Evolutionary conservation across 2,888 invertebrate genomes (phyloP).

Genomic region (Trilocha varians): DNA sequence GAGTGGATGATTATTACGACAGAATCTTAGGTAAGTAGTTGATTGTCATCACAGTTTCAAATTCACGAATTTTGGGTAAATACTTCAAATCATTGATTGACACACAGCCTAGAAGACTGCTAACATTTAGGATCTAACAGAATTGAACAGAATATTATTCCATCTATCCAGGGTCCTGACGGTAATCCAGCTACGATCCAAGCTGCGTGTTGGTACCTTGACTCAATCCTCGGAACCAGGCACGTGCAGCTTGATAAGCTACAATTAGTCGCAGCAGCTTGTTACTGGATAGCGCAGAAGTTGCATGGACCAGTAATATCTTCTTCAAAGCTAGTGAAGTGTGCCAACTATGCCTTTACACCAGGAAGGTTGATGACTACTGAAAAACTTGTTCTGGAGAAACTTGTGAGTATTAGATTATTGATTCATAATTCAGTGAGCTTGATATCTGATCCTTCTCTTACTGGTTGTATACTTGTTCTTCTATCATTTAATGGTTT

Average conservation of each 20-base stretch:
- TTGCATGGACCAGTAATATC: conserved; percentile 28
- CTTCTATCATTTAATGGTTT: no score
- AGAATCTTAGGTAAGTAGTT: no score
- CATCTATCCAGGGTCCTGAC: conserved; percentile 24
- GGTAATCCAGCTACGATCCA: conserved; percentile 47
- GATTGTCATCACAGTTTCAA: no score
- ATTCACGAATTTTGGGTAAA: no score
- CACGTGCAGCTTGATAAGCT: conserved; percentile 31
- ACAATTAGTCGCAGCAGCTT: conserved; percentile 48
- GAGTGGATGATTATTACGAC: no score
- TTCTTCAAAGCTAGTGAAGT: conserved; percentile 31
- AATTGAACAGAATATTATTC: no score
- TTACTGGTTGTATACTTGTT: no score
- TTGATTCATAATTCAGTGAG: no score
- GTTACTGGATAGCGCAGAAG: conserved; percentile 57
- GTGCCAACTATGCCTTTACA: conserved; percentile 33
- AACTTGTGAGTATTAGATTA: conserved; percentile 40
- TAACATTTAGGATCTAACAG: no score
- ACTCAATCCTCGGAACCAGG: conserved; percentile 28
- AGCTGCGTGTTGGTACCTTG: conserved; percentile 50
- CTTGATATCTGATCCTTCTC: no score
- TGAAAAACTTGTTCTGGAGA: conserved; percentile 35
- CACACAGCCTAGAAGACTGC: no score
- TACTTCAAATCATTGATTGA: no score
- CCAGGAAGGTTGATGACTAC: conserved; percentile 23